phyloP scores from a whole-genome alignment of 2,797 vertebrate species.

The Peromyscus melanophrys region DNA sequence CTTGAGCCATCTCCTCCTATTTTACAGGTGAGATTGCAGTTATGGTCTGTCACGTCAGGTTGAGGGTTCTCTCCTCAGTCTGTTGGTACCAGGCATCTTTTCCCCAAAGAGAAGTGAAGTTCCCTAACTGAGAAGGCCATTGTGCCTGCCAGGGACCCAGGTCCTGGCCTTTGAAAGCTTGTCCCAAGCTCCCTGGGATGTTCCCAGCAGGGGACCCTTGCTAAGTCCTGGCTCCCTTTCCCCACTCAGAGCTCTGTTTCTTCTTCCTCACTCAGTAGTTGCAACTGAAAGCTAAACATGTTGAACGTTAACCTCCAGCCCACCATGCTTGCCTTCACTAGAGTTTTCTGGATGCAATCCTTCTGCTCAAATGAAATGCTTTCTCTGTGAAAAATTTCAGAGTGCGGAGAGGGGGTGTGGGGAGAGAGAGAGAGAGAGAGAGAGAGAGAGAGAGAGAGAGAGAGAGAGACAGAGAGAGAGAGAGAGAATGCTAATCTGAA shows the following conservation, averaged over 20 bases:
- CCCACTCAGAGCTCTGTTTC: not conserved
- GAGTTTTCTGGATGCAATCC: not conserved
- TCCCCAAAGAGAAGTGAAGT: not conserved
- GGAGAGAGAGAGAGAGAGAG: too few relatives aligned
- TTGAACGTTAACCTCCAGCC: not conserved
- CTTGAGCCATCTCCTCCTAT: not conserved
- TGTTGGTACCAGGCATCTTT: not conserved
- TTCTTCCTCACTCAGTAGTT: not conserved
- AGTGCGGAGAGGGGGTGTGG: not conserved
- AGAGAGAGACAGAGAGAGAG: too few relatives aligned
- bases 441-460: too few relatives aligned
- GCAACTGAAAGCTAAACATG: not conserved
- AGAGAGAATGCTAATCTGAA: not conserved
- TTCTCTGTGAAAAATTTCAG: not conserved
- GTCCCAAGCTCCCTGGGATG: too few relatives aligned
- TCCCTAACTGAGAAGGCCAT: not conserved
- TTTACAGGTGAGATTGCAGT: not conserved
- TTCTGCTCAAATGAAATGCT: not conserved
- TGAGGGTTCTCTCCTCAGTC: not conserved
- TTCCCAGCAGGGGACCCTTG: not conserved
- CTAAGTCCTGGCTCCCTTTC: not conserved
- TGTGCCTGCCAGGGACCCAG: not conserved
- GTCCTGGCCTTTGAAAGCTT: not conserved
- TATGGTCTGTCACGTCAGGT: not conserved
- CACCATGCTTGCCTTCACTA: not conserved